A percentile compares a stretch with the other conserved stretches of the same genome.
phyloP scores from a whole-genome alignment of 1,140 invertebrate species.

The Littorina saxatilis region DNA sequence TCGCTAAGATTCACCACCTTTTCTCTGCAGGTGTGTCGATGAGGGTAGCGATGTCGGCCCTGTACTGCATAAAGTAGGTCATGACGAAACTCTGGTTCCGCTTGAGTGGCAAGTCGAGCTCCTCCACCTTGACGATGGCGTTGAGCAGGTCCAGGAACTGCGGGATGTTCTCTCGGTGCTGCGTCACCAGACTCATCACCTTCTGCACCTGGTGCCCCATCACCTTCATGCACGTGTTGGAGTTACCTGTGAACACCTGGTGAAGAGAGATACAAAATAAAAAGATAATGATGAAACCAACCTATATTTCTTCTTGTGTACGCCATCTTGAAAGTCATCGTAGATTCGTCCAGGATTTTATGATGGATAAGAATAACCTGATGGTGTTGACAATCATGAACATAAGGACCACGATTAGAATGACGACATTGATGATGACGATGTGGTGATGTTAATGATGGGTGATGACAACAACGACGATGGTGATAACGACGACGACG shows the following conservation, averaged over 20 bases:
- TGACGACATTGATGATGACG: no score
- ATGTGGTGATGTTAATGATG: no score
- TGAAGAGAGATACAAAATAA: not conserved
- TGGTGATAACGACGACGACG: no score
- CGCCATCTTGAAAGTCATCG: no score
- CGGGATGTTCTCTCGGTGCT: slow-evolving; percentile 61
- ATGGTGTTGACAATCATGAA: no score
- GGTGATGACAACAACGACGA: no score
- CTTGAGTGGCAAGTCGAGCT: slow-evolving; percentile 72
- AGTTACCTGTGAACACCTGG: slow-evolving; percentile 73
- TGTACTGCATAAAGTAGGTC: slow-evolving; percentile 74
- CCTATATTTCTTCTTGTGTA: no score
- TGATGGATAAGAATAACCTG: no score
- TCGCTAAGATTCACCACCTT: no score
- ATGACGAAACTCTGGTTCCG: slow-evolving; percentile 74
- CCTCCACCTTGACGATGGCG: slow-evolving; percentile 71
- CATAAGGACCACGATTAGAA: no score
- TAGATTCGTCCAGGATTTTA: no score
- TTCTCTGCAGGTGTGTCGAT: slow-evolving; percentile 61
- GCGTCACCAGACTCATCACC: slow-evolving; percentile 67
- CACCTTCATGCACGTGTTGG: slow-evolving; percentile 71
- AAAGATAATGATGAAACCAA: not conserved
- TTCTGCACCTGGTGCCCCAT: slow-evolving; percentile 66
- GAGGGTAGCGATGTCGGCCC: slow-evolving; percentile 63
- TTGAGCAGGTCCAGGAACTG: slow-evolving; percentile 73